Conservation (phyloP, 2,797 vertebrate genomes). For the Acestrorhynchus altus region DNA sequence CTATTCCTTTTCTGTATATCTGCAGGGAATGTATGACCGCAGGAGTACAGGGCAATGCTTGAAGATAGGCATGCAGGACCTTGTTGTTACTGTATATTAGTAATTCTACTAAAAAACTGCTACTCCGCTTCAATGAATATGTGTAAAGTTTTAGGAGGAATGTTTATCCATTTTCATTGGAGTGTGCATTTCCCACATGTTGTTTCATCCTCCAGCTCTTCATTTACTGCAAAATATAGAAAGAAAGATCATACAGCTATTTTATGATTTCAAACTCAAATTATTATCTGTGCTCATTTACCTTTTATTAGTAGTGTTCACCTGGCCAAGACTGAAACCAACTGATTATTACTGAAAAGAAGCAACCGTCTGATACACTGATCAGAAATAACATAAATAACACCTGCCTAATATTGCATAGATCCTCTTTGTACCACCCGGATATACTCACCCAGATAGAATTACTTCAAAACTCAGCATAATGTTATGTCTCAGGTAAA, state of each 20-base stretch:
- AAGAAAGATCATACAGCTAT: conserved; percentile 2
- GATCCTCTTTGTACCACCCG: too few relatives aligned
- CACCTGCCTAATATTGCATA: too few relatives aligned
- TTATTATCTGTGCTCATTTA: too few relatives aligned
- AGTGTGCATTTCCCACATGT: conserved; percentile 76
- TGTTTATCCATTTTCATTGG: conserved; percentile 66
- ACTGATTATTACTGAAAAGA: too few relatives aligned
- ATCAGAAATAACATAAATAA: too few relatives aligned
- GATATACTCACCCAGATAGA: too few relatives aligned
- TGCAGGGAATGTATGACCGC: not conserved
- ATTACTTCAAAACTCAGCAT: too few relatives aligned
- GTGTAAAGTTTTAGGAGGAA: not conserved
- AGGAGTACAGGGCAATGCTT: not conserved
- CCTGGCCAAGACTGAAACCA: too few relatives aligned
- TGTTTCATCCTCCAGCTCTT: conserved; percentile 76
- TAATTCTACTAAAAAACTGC: not conserved
- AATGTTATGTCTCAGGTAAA: too few relatives aligned
- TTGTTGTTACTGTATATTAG: not conserved
- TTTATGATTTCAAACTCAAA: too few relatives aligned
- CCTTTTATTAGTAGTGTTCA: too few relatives aligned
- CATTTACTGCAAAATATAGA: conserved; percentile 74
- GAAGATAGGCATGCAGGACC: conserved; percentile 10
- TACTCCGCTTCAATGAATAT: not conserved
- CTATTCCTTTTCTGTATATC: not conserved
- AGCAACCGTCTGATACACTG: too few relatives aligned